Base-by-base conservation (phyloP, 2,888 invertebrate genomes). In the Spodoptera littoralis region DNA sequence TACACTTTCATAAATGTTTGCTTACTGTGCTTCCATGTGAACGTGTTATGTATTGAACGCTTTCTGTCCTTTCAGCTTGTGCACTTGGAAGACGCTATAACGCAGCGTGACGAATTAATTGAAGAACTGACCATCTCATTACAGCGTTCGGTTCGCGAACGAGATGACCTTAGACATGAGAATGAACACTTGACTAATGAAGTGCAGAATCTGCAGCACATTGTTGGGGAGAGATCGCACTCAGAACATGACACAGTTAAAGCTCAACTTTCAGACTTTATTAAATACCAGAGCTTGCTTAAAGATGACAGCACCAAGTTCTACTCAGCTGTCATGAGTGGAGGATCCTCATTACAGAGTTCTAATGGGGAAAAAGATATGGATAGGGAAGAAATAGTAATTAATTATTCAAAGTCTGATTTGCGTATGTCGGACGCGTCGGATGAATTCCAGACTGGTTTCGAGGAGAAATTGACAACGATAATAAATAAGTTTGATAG, bases 71-170 rank as follows among this genome's bases (percentile, higher is more conserved):
- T 95, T 85, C 90, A 97, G 97, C 95, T 97, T 82, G 95, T 96
- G 87, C 97, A 97, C 89, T 97, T 96, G 88, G 96, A 97, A 88
- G 95, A 95, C 79, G 96, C 96, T 78, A 92, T 97, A 64, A 92
- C 94, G 11, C 95, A 96, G 76, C 96, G 97, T 81, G 97, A 97
- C 84, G 95, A 95, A 79, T 88, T 97, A 82, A 97, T 97, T 76
- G 96, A 96, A 81, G 96, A 97, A 89, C 94, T 97, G 64, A 96
- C 96, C 71, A 94, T 96, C 80, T 96, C 97, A 41, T 94, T 97
- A 80, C 96, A 97, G 88, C 96, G 96, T 83, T 96, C 97, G 0
- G 89, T 96, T 43, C 90, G 90, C 27, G 95, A 96, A 56, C 94
- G 96, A 64, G 96, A 96, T 79, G 93, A 95, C 65, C 90, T 97